phyloP scores from a whole-genome alignment of 2,797 vertebrate species.

The Xenentodon cancila region DNA sequence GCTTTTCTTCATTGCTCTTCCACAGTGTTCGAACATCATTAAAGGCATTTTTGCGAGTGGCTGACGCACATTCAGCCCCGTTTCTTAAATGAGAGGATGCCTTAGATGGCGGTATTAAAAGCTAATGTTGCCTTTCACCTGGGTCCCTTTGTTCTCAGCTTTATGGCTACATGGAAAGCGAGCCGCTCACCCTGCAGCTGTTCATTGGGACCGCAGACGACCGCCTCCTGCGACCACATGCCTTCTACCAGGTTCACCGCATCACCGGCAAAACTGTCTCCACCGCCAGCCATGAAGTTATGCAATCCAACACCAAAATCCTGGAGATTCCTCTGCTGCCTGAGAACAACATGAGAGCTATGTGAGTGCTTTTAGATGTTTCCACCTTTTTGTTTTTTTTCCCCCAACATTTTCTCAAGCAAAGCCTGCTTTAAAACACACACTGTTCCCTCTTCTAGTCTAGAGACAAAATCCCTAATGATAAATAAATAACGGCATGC shows the following conservation, averaged over 20 bases:
- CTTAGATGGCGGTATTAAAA: slow-evolving; percentile 70
- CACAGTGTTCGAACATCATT: slow-evolving; percentile 52
- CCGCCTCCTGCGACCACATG: slow-evolving; percentile 97
- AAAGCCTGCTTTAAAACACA: slow-evolving; percentile 27
- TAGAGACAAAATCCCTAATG: slow-evolving; percentile 47
- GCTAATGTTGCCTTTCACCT: slow-evolving; percentile 74
- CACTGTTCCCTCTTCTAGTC: slow-evolving; percentile 12
- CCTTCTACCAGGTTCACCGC: slow-evolving; percentile 99
- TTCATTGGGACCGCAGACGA: slow-evolving; percentile 99
- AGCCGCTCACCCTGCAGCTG: slow-evolving; percentile 97
- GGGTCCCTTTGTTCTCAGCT: slow-evolving; percentile 90
- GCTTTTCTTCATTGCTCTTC: slow-evolving; percentile 25
- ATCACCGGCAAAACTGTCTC: slow-evolving; percentile 99
- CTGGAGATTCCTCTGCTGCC: slow-evolving; percentile 97
- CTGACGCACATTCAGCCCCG: slow-evolving; percentile 64
- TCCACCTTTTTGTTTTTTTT: slow-evolving; percentile 28
- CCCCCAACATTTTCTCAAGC: slow-evolving; percentile 24
- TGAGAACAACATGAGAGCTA: slow-evolving; percentile 97
- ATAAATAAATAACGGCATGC: slow-evolving; percentile 38
- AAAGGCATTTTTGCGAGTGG: slow-evolving; percentile 66
- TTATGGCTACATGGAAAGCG: slow-evolving; percentile 96
- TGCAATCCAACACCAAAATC: slow-evolving; percentile 97
- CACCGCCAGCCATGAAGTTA: slow-evolving; percentile 95
- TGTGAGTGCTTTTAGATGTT: slow-evolving; percentile 84
- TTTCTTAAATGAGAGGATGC: slow-evolving; percentile 74